Evolutionary conservation across 2,888 invertebrate species (phyloP).

Genomic region (Aspidiotus rigidus): DNA sequence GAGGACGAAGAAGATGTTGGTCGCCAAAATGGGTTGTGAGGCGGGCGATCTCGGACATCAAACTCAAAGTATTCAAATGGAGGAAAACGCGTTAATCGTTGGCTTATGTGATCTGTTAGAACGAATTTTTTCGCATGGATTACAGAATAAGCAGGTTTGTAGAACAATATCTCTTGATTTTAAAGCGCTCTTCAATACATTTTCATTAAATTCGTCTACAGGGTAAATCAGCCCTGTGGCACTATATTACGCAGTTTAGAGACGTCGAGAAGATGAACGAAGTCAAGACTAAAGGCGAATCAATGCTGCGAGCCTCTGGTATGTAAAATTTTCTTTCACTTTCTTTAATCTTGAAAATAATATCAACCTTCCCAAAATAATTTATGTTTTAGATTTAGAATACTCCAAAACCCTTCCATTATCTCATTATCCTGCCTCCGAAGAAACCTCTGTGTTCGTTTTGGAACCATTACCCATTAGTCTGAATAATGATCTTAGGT

Average conservation of each 20-base stretch:
- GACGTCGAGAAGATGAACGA: constrained; percentile 57
- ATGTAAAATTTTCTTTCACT: neutral
- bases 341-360: neutral
- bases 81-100: constrained; percentile 97
- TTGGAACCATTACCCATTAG: constrained; percentile 16
- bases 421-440: constrained; percentile 10
- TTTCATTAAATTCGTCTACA: constrained; percentile 38
- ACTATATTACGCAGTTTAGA: constrained; percentile 82
- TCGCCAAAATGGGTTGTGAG: constrained; percentile 98
- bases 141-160: constrained; percentile 74
- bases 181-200: neutral
- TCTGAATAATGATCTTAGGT: constrained; percentile 26
- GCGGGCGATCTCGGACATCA: constrained; percentile 88
- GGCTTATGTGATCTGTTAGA: constrained; percentile 94
- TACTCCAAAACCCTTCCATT: constrained; percentile 11
- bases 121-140: constrained; percentile 94
- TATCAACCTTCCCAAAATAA: neutral
- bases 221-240: constrained; percentile 96
- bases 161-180: neutral
- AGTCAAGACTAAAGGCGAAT: constrained; percentile 9
- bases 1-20: constrained; percentile 94
- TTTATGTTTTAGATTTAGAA: constrained; percentile 17
- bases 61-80: constrained; percentile 49
- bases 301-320: constrained; percentile 9
- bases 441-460: constrained; percentile 25